Evolutionary conservation across 2,113 vertebrate genomes (phyloP).

Genomic region (Chionis minor): DNA sequence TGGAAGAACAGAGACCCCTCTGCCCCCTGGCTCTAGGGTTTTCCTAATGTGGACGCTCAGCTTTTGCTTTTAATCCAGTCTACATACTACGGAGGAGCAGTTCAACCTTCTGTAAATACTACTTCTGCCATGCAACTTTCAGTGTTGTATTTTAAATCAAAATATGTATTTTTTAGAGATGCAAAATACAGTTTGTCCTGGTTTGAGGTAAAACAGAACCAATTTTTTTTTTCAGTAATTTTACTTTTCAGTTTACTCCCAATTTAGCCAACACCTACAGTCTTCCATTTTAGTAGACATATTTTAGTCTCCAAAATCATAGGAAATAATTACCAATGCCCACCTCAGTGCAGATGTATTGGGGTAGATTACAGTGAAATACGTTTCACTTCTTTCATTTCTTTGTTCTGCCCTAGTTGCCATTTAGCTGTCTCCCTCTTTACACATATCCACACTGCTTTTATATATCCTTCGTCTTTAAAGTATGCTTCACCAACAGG

Average conservation of each 20-base stretch:
- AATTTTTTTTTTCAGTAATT: background rate
- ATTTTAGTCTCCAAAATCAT: background rate
- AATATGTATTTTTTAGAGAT: background rate
- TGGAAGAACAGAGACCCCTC: background rate
- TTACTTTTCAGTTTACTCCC: background rate
- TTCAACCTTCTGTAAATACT: background rate
- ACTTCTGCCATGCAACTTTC: background rate
- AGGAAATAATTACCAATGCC: background rate
- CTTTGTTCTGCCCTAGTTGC: constrained; percentile 22
- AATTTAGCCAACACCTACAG: background rate
- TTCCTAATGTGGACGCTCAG: background rate
- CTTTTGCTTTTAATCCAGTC: background rate
- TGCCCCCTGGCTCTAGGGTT: background rate
- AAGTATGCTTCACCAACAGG: constrained; percentile 33
- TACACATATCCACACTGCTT: background rate
- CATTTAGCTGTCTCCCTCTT: constrained; percentile 23
- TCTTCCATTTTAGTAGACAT: background rate
- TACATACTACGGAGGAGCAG: background rate
- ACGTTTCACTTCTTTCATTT: background rate
- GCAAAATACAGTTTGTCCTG: background rate
- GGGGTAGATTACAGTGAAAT: background rate
- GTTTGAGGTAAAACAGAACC: background rate
- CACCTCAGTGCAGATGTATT: background rate
- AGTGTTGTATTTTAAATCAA: background rate
- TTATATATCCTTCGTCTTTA: constrained; percentile 20